Evolutionary conservation across 2,797 vertebrate species (phyloP).

Genomic region (Lindbergichthys nudifrons): DNA sequence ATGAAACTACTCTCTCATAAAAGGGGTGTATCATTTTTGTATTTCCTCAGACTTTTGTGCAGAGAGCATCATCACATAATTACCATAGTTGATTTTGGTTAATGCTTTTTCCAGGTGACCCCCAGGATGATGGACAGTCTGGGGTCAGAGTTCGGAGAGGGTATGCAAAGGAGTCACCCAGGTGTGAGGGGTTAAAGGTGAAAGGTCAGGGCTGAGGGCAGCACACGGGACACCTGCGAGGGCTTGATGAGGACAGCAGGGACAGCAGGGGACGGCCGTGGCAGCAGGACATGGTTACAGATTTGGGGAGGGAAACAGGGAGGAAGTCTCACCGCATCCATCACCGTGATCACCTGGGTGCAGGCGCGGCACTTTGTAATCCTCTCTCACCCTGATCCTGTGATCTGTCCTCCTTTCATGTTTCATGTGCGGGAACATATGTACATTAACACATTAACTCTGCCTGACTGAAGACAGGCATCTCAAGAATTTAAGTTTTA

Average conservation of each 20-base stretch:
- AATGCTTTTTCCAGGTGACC: constrained; percentile 74
- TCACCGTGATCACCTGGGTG: constrained; percentile 26
- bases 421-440: not conserved
- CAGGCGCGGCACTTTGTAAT: constrained; percentile 1
- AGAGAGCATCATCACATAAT: constrained; percentile 31
- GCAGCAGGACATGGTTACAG: constrained; percentile 37
- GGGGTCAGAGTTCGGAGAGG: constrained; percentile 68
- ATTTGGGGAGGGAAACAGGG: constrained; percentile 6
- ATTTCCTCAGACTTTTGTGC: constrained; percentile 5
- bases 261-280: constrained; percentile 44
- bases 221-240: constrained; percentile 74
- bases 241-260: constrained; percentile 63
- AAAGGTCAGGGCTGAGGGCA: constrained; percentile 68
- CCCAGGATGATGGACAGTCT: constrained; percentile 67
- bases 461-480: not conserved
- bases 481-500: not conserved
- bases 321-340: constrained; percentile 29
- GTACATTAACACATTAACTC: not conserved
- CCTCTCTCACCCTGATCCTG: not conserved
- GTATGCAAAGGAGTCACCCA: constrained; percentile 66
- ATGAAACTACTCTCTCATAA: too few relatives aligned
- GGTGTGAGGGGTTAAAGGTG: constrained; percentile 71
- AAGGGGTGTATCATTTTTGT: not conserved
- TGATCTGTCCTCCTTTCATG: constrained; percentile 1
- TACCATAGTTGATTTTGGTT: constrained; percentile 11